Conservation (phyloP, 1,140 invertebrate species). For the Dendrolimus kikuchii region DNA sequence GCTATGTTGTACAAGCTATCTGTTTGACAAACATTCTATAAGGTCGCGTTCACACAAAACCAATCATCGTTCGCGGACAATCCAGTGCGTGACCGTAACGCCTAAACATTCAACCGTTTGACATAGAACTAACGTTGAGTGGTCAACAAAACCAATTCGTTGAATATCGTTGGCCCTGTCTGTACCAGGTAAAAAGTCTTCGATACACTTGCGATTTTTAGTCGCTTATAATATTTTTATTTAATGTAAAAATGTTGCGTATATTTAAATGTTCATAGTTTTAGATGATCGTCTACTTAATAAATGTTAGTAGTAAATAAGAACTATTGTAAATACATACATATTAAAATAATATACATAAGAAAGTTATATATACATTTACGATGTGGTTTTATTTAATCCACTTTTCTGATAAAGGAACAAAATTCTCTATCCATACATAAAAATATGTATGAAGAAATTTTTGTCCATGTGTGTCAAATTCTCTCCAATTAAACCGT, state of each 20-base stretch:
- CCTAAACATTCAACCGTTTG: too few species aligned
- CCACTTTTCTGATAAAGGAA: not conserved
- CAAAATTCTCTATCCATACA: not conserved
- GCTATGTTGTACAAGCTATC: too few species aligned
- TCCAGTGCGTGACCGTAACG: too few species aligned
- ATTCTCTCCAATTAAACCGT: too few species aligned
- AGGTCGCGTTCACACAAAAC: too few species aligned
- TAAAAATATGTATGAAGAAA: not conserved
- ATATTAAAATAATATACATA: constrained; percentile 15
- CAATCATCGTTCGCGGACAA: too few species aligned
- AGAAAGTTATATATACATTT: constrained; percentile 31
- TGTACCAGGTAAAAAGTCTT: too few species aligned
- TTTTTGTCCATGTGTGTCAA: too few species aligned
- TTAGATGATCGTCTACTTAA: constrained; percentile 9
- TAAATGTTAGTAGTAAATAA: constrained; percentile 29
- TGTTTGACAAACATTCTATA: too few species aligned
- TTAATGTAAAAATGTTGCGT: constrained; percentile 11
- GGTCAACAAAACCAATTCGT: too few species aligned
- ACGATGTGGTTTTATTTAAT: constrained; percentile 21
- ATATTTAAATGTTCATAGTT: constrained; percentile 12
- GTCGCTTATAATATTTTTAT: not conserved
- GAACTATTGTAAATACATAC: constrained; percentile 19
- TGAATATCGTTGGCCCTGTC: too few species aligned
- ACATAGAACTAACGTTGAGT: too few species aligned
- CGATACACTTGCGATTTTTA: not conserved